These are phyloP conservation scores for Drosophila melanosoma DNA, from an alignment of 2,888 invertebrate species.

Conservation along the genomic window DNA sequence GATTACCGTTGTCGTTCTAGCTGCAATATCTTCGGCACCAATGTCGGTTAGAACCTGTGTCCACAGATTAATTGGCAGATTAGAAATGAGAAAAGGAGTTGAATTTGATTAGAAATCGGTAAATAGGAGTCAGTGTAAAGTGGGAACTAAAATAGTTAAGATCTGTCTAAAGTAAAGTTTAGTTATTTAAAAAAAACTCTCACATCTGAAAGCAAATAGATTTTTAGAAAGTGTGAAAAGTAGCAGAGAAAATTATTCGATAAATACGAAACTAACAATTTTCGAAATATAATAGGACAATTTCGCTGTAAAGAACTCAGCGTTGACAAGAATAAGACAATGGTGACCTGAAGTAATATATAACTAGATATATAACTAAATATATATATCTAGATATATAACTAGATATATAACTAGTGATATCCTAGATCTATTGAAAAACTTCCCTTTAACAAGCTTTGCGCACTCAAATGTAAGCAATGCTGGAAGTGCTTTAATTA, in stretches of 20 bases:
- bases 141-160: not conserved
- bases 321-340: not conserved
- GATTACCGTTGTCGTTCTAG: conserved; percentile 90
- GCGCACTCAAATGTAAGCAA: not conserved
- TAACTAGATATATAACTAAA: no score
- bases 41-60: conserved; percentile 84
- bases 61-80: not conserved
- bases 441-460: not conserved
- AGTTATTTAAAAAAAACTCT: not conserved
- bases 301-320: not conserved
- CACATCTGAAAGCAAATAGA: no score
- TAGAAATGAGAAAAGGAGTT: not conserved
- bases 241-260: not conserved
- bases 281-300: not conserved
- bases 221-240: not conserved
- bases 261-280: not conserved
- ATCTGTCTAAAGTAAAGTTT: not conserved
- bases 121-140: not conserved
- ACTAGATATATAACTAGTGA: no score
- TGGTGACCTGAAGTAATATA: not conserved
- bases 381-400: no score
- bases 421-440: not conserved
- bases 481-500: not conserved
- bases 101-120: not conserved
- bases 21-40: conserved; percentile 88